Evolutionary conservation across 2,888 invertebrate genomes (phyloP), one percentile per base, ranked within the genome.

Genomic region (Arrhopalites spinosus): DNA sequence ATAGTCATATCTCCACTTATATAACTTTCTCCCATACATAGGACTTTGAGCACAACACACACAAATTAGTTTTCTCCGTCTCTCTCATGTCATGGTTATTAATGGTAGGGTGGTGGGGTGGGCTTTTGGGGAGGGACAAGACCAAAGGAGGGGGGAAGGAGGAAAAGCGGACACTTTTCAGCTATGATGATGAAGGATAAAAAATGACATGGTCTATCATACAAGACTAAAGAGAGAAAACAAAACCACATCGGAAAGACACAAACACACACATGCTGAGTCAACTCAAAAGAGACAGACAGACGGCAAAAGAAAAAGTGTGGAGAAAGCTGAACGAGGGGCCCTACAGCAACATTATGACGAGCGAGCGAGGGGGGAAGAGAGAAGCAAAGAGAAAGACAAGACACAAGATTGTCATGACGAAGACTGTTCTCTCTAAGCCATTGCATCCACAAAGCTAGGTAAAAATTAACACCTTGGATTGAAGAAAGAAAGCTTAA

Each of bases 391-490:
- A 68, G 8, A 17, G 45, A 2, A 43, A 36, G 23, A 25, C 63
- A 29, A 43, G 43, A 67, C 61, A 69, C 30, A 50, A 63, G 61
- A 69, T 63, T 69, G 27, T 36, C 61, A 63, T 75, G 64, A 75
- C 75, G 53, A 47, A 15, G 17, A 11, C 25, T 13, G 63, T 63
- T 17, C 8, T 63, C 17, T 27, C 30, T 17, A 3, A 63, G 29
- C 2, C 63, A 36, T 36, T 59, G 59, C 64, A 17, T 66, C 45
- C 67, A 43, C 36, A 63, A n/a, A 70, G 66, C 64, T 69, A 43
- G n/a, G n/a, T n/a, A n/a, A n/a, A 80, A 81, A 81, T 80, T 80
- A 80, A 81, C 81, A 81, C 81, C 81, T 81, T 81, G 80, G 79
- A 81, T 50, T 78, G 45, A 17, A 20, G 45, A 67, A 67, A 67